Percentiles rank a stretch among this genome's conserved stretches.
Conservation (phyloP, 2,888 invertebrate species). For the Caradrina kadenii region DNA sequence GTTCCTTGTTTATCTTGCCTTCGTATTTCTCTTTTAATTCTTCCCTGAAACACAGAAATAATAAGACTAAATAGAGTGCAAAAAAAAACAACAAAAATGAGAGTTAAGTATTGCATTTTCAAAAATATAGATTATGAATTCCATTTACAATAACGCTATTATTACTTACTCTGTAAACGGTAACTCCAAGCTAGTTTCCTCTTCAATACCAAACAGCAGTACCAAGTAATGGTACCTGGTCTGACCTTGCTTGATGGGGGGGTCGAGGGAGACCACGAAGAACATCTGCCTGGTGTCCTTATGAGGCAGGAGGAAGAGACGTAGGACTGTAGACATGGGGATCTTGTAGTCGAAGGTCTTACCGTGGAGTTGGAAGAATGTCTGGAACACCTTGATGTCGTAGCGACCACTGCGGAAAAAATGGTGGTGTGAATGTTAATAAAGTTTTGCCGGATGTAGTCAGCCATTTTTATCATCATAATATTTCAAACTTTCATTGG, state of each 20-base stretch:
- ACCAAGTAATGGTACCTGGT: constrained; percentile 99
- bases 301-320: constrained; percentile 98
- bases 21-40: constrained; percentile 98
- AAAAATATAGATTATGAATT: not conserved
- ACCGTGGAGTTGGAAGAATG: constrained; percentile 93
- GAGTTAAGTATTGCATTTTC: not conserved
- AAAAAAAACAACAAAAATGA: too few relatives aligned
- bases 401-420: constrained; percentile 95
- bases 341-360: constrained; percentile 99
- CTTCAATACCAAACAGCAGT: constrained; percentile 98
- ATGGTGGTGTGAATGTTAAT: not conserved
- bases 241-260: constrained; percentile 99
- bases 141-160: not conserved
- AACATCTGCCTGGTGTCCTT: constrained; percentile 99
- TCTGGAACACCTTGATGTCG: constrained; percentile 97
- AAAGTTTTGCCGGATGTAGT: too few relatives aligned
- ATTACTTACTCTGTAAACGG: constrained; percentile 96
- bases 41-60: constrained; percentile 88
- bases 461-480: too few relatives aligned
- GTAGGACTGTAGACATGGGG: constrained; percentile 98
- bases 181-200: constrained; percentile 97
- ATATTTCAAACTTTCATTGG: too few relatives aligned
- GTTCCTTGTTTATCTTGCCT: constrained; percentile 96
- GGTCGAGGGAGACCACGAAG: constrained; percentile 99
- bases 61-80: not conserved